These are phyloP conservation scores for Gouania willdenowi DNA, from an alignment of 2,797 vertebrate species.

Conservation along the genomic window DNA sequence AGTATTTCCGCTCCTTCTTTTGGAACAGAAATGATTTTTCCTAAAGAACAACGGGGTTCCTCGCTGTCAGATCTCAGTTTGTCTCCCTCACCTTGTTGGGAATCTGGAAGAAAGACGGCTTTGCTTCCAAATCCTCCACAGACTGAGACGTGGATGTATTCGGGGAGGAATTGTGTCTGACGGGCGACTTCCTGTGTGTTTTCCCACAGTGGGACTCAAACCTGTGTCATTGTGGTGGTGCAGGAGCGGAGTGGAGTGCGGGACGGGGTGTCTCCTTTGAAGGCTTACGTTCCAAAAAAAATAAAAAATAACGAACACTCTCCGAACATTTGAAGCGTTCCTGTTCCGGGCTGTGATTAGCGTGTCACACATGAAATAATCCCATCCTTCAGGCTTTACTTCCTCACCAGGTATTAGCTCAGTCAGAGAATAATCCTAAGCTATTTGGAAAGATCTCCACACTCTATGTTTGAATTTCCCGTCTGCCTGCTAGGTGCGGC, in stretches of 20 bases:
- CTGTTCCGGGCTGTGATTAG: conserved; percentile 90
- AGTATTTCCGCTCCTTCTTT: no score
- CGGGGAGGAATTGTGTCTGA: conserved; percentile 45
- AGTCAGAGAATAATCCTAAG: conserved; percentile 95
- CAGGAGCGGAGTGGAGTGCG: conserved; percentile 26
- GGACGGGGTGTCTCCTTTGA: conserved; percentile 37
- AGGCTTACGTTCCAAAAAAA: conserved; percentile 55
- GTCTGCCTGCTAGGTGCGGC: conserved; percentile 87
- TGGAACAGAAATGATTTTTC: no score
- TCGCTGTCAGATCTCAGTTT: no score
- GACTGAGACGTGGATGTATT: conserved; percentile 34
- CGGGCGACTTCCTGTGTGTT: conserved; percentile 32
- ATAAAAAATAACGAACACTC: no score
- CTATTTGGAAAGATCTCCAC: conserved; percentile 93
- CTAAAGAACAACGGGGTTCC: no score
- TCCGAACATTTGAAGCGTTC: conserved; percentile 85
- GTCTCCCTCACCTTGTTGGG: conserved; percentile 51
- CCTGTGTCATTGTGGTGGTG: conserved; percentile 71
- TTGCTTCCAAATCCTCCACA: conserved; percentile 46
- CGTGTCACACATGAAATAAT: conserved; percentile 96
- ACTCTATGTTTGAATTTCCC: conserved; percentile 84
- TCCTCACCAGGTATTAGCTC: conserved; percentile 99
- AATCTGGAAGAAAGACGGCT: conserved; percentile 34
- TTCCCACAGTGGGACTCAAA: conserved; percentile 39
- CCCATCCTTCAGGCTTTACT: conserved; percentile 99